These are phyloP conservation scores for Embidobia sp. DNA, from an alignment of 2,888 invertebrate species.

Conservation along the genomic window DNA sequence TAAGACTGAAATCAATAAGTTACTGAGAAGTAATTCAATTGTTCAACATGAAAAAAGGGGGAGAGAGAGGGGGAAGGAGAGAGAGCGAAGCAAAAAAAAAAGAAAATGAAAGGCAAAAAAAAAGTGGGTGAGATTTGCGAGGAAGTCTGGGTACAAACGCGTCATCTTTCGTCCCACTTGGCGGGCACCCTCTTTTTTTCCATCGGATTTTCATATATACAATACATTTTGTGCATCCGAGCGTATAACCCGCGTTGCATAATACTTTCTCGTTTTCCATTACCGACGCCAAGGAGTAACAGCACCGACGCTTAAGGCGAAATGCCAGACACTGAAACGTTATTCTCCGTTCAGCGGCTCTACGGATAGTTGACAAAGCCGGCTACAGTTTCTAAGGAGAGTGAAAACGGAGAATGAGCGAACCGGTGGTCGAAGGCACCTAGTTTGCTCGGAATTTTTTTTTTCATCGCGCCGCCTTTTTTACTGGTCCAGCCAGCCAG, in stretches of 20 bases:
- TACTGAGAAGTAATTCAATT: too few species aligned
- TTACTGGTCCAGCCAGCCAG: conserved; percentile 53
- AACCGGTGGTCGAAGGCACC: conserved; percentile 41
- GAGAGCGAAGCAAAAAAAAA: too few species aligned
- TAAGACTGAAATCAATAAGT: too few species aligned
- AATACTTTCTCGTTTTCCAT: conserved; percentile 61
- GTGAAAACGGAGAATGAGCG: conserved; percentile 42
- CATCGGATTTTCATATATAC: conserved; percentile 40
- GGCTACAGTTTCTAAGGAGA: conserved; percentile 53
- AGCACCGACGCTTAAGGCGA: conserved; percentile 50
- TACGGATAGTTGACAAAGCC: conserved; percentile 59
- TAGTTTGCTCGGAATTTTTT: conserved; percentile 37
- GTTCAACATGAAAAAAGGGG: too few species aligned
- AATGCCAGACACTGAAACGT: conserved; percentile 57
- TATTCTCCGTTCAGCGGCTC: conserved; percentile 41
- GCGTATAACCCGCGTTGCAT: conserved; percentile 34
- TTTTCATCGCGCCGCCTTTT: conserved; percentile 31
- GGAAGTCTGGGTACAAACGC: too few species aligned
- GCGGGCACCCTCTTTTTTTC: background rate
- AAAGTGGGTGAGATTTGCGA: too few species aligned
- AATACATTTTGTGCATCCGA: conserved; percentile 32
- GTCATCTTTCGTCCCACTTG: background rate
- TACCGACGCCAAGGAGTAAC: conserved; percentile 51
- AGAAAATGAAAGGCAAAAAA: too few species aligned
- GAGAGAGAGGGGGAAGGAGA: too few species aligned